Evolutionary conservation across 2,113 vertebrate species (phyloP), one percentile per base, ranked within the genome.

Genomic region (Aplodontia rufa): DNA sequence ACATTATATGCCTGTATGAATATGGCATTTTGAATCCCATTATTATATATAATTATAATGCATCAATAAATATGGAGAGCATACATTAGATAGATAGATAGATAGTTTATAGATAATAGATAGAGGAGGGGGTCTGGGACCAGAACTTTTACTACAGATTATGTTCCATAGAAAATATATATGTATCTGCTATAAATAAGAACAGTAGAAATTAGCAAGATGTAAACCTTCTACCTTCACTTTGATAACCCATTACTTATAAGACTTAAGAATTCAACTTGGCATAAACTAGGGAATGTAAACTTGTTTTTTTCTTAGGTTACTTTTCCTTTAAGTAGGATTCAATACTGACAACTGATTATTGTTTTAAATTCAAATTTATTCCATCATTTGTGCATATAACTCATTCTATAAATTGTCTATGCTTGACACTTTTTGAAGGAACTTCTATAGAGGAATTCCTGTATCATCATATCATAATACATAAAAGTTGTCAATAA

Each of bases 401-500:
- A 55, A 8, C 4, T 91, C n/a, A 16, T 74, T 82, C 19, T 45
- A 74, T 75, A 6, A 16, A 51, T 37, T 47, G 16, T 76, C 42
- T 26, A 53, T 1, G 20, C 20, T 82, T 89, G 55, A 71, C 49
- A 72, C 10, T 19, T 68, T 79, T 69, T 47, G 8, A 95, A 81
- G 69, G 6, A 71, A 80, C 6, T 91, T 30, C 10, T 11, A 19
- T 26, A 87, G n/a, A 76, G 0, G 35, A 10, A 37, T 42, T 87
- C 6, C 86, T 40, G 66, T 88, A 96, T 97, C 60, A 60, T 72
- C 30, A 30, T 40, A 49, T 64, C 45, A 96, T 4, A 0, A 85
- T 19, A 83, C 68, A 96, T 92, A 17, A 87, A 95, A 83, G 53
- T 93, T 93, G 60, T 89, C 19, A 94, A 88, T 87, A 84, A 96